Evolutionary conservation across 2,888 invertebrate genomes (phyloP), one percentile per base, ranked within the genome.

Genomic region (Brenthis ino): DNA sequence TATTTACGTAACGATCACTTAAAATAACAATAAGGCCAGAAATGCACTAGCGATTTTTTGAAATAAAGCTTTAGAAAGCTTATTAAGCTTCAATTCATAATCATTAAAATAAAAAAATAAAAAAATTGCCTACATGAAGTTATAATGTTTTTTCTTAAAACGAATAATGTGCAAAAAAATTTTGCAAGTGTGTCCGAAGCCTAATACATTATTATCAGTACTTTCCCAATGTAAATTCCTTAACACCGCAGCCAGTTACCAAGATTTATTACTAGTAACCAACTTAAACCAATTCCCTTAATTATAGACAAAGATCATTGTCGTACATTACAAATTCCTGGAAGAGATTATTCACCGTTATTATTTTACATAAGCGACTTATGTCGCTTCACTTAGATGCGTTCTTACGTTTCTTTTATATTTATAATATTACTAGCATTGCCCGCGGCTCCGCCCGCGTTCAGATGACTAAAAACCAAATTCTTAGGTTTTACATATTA

Each of bases 251-350:
- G 24, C 20, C 50, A 55, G 54, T 68, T 64, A 55, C 55, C 50
- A 54, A 57, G 72, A 66, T 68, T 70, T 72, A 68, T 66, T 33
- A 33, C 50, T 70, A 60, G 65, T 67, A 58, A 54, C 64, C 43
- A 67, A 64, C 66, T 63, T 20, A 53, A 48, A 16, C 60, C 63
- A 24, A 67, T 64, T 56, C 47, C 8, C 54, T 55, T 68, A 66
- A 64, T 68, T 60, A 68, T 64, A 43, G 60, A 70, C 60, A 57
- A 53, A 65, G 64, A 65, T 61, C 57, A 54, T 6, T 14, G 1
- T 11, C 33, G 57, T 53, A 16, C 28, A 20, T 50, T 12, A 58
- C 50, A 14, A 55, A 2, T 12, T 8, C 4, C 60, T 53, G 50
- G 28, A 53, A 58, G 13, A 3, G 1, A 14, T 43, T 63, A 20